Evolutionary conservation across 1,140 invertebrate genomes (phyloP), one percentile per base, ranked within the genome.

Genomic region (Oryctes rhinoceros): DNA sequence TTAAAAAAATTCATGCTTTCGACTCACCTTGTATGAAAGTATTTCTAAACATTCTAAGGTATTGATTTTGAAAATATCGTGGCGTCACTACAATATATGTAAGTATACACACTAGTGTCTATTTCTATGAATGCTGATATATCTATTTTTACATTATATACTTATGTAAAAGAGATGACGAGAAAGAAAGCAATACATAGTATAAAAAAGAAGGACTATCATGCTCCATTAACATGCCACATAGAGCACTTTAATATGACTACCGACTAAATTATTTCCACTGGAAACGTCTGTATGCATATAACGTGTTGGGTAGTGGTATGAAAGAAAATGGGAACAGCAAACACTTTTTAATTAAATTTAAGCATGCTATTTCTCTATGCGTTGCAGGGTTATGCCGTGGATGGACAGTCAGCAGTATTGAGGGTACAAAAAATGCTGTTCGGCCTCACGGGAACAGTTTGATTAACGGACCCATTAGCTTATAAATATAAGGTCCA

Each of bases 301-400:
- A 37, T 37, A 24, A 15, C 24, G 24, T 71, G 24, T 67, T 67
- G 62, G 10, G 18, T 30, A 18, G 62, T 67, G 62, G 24, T 15
- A 71, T 30, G 65, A 35, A 71, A 37, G 20, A 35, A 71, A 71
- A 71, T 67, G 65, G 65, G 65, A 71, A 71, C 13, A 20, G 13
- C 53, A 15, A 62, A 62, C 24, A 71, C 35, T 71, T 71, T 71
- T 71, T 71, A 71, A 71, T 71, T 71, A 35, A 71, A 71, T 71
- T 71, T 71, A 71, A 67, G 18, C 20, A 71, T 37, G 24, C 39
- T 35, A 35, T 71, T 13, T 9, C 20, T 30, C 18, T 71, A 6
- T 71, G 24, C 65, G 20, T 35, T 71, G n/a, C 6, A 71, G 65
- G 24, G 65, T 37, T 71, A 11, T 10, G 11, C 18, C 11, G 11